These are phyloP conservation scores for Drosophila setifemur DNA, from an alignment of 1,140 invertebrate species.

Conservation along the genomic window DNA sequence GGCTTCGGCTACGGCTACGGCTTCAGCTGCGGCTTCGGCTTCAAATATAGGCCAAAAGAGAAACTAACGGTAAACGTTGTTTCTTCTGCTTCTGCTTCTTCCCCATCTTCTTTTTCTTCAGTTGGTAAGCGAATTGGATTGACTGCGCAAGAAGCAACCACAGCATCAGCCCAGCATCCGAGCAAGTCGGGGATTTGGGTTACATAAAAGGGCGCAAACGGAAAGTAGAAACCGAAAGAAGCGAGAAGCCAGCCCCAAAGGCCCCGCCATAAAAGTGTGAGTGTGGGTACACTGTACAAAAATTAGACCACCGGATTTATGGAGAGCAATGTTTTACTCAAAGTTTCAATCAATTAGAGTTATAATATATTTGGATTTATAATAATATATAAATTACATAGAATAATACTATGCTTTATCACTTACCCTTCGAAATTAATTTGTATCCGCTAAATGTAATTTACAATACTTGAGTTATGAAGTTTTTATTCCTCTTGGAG, in stretches of 20 bases:
- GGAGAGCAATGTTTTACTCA: too few species aligned
- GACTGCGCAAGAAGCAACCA: slow-evolving; percentile 28
- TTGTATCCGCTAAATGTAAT: too few species aligned
- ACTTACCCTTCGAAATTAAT: too few species aligned
- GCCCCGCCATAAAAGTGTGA: not conserved
- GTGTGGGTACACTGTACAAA: not conserved
- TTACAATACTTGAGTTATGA: too few species aligned
- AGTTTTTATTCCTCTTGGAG: too few species aligned
- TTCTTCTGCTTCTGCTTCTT: slow-evolving; percentile 15
- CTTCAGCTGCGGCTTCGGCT: slow-evolving; percentile 30
- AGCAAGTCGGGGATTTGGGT: slow-evolving; percentile 67
- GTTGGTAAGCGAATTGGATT: slow-evolving; percentile 22
- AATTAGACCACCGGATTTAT: too few species aligned
- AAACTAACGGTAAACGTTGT: slow-evolving; percentile 78
- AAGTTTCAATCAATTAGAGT: too few species aligned
- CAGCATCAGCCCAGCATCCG: slow-evolving; percentile 42
- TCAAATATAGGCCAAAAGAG: slow-evolving; percentile 82
- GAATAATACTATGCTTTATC: too few species aligned
- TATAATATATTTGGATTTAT: too few species aligned
- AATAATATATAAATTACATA: too few species aligned
- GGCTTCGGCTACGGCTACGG: slow-evolving; percentile 4
- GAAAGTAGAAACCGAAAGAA: slow-evolving; percentile 77
- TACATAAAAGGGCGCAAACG: slow-evolving; percentile 79
- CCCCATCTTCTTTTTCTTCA: not conserved
- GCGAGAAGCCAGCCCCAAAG: slow-evolving; percentile 23